Conservation (phyloP, 2,888 invertebrate genomes). For the Vannuccia rotundouncinata region DNA sequence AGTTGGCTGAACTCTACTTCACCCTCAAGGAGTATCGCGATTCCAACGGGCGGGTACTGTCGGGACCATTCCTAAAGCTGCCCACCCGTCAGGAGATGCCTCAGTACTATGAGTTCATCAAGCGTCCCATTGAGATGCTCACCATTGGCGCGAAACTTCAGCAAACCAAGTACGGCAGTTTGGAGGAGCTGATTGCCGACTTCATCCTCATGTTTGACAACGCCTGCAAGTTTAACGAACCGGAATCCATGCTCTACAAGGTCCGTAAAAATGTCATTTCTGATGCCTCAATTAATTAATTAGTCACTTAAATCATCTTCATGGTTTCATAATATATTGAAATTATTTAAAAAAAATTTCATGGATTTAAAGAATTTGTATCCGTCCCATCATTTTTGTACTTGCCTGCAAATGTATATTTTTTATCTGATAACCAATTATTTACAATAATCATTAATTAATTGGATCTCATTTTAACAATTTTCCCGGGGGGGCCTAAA, state of each 20-base stretch:
- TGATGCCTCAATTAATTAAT: too few relatives aligned
- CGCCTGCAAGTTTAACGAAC: constrained; percentile 91
- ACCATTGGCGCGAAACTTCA: constrained; percentile 82
- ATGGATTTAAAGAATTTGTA: too few relatives aligned
- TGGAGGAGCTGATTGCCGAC: constrained; percentile 82
- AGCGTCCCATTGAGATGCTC: constrained; percentile 86
- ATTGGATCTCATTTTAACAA: too few relatives aligned
- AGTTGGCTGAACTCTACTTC: constrained; percentile 73
- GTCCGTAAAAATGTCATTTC: constrained; percentile 48
- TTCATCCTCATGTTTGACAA: constrained; percentile 84
- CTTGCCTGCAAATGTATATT: too few relatives aligned
- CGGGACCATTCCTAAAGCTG: constrained; percentile 84
- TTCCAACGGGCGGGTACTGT: constrained; percentile 75
- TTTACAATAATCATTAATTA: too few relatives aligned
- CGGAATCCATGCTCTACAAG: constrained; percentile 90
- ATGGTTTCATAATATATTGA: too few relatives aligned
- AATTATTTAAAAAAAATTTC: too few relatives aligned
- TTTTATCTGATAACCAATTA: too few relatives aligned
- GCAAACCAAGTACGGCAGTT: constrained; percentile 63
- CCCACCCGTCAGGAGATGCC: constrained; percentile 80
- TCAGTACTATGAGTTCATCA: constrained; percentile 88
- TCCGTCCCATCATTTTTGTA: too few relatives aligned
- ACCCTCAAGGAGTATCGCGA: constrained; percentile 81
- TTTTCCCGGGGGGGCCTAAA: too few relatives aligned
- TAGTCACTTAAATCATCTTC: too few relatives aligned